Evolutionary conservation across 2,797 vertebrate species (phyloP).

Genomic region (Hippocampus kuda): DNA sequence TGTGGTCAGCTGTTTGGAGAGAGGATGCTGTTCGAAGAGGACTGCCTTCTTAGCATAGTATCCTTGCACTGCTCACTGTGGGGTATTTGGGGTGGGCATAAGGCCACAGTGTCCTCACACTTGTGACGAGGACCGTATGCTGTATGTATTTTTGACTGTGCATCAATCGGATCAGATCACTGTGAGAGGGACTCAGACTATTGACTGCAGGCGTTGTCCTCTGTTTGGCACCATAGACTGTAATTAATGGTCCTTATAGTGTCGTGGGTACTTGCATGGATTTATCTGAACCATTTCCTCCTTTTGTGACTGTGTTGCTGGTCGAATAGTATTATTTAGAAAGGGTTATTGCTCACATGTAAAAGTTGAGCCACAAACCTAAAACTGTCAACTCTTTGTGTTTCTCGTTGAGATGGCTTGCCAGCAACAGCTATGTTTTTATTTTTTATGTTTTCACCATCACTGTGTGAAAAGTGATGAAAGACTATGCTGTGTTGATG

Average conservation of each 20-base stretch:
- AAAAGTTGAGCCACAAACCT: not conserved
- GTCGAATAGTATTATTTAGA: not conserved
- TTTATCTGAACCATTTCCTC: too few relatives aligned
- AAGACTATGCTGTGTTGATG: too few relatives aligned
- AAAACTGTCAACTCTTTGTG: not conserved
- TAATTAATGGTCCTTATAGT: not conserved
- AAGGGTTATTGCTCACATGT: not conserved
- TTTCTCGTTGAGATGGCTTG: not conserved
- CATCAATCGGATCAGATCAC: slow-evolving; percentile 21
- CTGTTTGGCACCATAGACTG: not conserved
- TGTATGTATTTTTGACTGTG: slow-evolving; percentile 30
- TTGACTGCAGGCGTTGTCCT: not conserved
- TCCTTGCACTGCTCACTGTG: slow-evolving; percentile 30
- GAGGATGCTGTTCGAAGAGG: slow-evolving; percentile 43
- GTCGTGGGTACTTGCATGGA: too few relatives aligned
- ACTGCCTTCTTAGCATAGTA: slow-evolving; percentile 37
- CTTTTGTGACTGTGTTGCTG: not conserved
- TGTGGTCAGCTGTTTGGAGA: slow-evolving; percentile 13
- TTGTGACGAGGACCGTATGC: slow-evolving; percentile 31
- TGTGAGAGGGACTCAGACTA: not conserved
- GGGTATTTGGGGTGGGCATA: slow-evolving; percentile 14
- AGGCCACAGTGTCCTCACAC: slow-evolving; percentile 15
- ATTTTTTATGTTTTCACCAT: too few relatives aligned
- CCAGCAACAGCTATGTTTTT: too few relatives aligned
- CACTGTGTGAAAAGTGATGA: too few relatives aligned